A percentile compares a stretch with the other conserved stretches of the same genome.
These are phyloP conservation scores for Coenonympha glycerion DNA, from an alignment of 2,888 invertebrate species.

Conservation along the genomic window DNA sequence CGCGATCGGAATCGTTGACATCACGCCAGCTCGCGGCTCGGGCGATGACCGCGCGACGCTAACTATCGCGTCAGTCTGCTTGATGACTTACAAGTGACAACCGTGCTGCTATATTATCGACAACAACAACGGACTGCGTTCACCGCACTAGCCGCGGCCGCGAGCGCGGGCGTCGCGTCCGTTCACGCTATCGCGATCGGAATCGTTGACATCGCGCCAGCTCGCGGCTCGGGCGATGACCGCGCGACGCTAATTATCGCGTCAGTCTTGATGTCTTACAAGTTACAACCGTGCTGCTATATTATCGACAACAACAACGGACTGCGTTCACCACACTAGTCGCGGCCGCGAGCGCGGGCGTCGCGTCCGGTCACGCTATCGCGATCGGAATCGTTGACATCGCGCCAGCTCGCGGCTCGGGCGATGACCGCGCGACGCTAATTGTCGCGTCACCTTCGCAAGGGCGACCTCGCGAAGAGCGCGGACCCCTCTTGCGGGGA, in stretches of 20 bases:
- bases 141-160: conserved; percentile 48
- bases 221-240: conserved; percentile 56
- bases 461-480: conserved; percentile 31
- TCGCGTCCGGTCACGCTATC: conserved; percentile 43
- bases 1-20: conserved; percentile 72
- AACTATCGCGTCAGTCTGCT: conserved; percentile 73
- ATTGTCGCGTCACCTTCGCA: conserved; percentile 70
- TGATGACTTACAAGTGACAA: too few species aligned
- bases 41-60: conserved; percentile 62
- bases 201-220: conserved; percentile 73
- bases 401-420: conserved; percentile 68
- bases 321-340: conserved; percentile 28
- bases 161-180: conserved; percentile 45
- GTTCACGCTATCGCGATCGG: conserved; percentile 56
- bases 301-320: too few species aligned
- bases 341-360: conserved; percentile 58
- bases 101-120: background rate
- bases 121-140: conserved; percentile 12
- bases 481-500: conserved; percentile 23
- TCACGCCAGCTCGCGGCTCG: conserved; percentile 69
- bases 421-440: conserved; percentile 65
- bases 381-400: conserved; percentile 73
- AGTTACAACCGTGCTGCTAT: too few species aligned
- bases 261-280: too few species aligned
- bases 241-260: conserved; percentile 69